A percentile compares a stretch with the other conserved stretches of the same genome.
These are phyloP conservation scores for Amphiprion clarkii DNA, from an alignment of 2,797 vertebrate species.

Conservation along the genomic window DNA sequence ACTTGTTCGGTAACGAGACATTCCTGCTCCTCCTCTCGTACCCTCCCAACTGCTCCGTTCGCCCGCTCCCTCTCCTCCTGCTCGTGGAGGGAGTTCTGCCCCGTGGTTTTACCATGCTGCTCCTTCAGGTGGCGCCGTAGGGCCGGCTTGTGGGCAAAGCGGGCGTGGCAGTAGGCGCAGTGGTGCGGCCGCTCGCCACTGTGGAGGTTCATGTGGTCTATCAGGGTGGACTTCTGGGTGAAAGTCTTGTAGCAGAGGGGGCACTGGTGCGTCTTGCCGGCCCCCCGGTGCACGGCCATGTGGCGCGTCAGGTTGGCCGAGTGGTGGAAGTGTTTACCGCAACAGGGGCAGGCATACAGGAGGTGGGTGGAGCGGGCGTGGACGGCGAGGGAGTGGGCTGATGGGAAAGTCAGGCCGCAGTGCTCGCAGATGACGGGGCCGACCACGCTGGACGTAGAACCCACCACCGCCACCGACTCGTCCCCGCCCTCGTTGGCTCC, in stretches of 20 bases:
- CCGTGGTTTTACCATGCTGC: conserved; percentile 95
- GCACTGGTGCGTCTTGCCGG: conserved; percentile 91
- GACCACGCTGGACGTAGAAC: conserved; percentile 83
- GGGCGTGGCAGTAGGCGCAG: conserved; percentile 94
- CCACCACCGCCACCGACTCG: conserved; percentile 87
- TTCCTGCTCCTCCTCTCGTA: conserved; percentile 70
- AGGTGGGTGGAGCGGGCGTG: conserved; percentile 92
- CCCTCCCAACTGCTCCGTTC: conserved; percentile 32
- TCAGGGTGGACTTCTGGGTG: conserved; percentile 95
- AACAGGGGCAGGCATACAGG: conserved; percentile 94
- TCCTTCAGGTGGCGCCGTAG: conserved; percentile 95
- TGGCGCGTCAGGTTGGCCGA: conserved; percentile 94
- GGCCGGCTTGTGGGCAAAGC: conserved; percentile 96
- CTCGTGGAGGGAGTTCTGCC: conserved; percentile 93
- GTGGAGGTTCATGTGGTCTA: conserved; percentile 98
- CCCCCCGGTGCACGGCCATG: conserved; percentile 93
- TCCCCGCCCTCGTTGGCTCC: conserved; percentile 78
- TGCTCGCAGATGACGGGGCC: conserved; percentile 90
- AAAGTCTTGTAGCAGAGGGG: conserved; percentile 95
- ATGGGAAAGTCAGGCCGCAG: conserved; percentile 92
- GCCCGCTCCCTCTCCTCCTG: conserved; percentile 86
- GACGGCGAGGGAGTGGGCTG: conserved; percentile 89
- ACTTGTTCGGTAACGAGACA: conserved; percentile 58
- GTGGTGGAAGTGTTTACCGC: conserved; percentile 95
- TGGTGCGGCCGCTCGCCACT: conserved; percentile 93